Base-by-base conservation (phyloP, 2,113 vertebrate genomes). In the Passer montanus region DNA sequence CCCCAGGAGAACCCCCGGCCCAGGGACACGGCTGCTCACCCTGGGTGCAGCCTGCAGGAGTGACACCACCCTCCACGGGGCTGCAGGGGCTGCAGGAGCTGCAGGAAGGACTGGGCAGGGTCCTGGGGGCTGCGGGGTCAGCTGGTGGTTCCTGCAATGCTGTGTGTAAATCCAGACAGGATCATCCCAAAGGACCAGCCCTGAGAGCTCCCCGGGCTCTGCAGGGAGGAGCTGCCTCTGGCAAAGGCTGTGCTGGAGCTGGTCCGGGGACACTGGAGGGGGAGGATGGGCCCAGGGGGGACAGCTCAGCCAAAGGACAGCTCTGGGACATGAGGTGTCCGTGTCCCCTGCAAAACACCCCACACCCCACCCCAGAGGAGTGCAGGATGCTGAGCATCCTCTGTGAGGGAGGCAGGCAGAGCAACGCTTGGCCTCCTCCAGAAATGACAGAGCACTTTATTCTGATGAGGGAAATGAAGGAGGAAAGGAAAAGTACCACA, bases 401-500 rank as follows among this genome's bases (percentile, higher is more conserved):
- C 23, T 2, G 2, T 62, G 35, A 62, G 43, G 59, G 63, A 72
- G 28, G 77, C 8, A 60, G 75, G 87, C 84, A 62, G 46, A 93
- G 81, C 46, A 56, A 43, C 0, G 0, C 56, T 50, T 19, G 1
- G 35, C 64, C 47, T 83, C 53, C 91, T 88, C 89, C 91, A 64
- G 83, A 50, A 84, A 56, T 26, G 87, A 67, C n/a, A 11, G 63
- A 94, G 72, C 53, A 52, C 72, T 90, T 90, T 33, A 13, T 59
- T 59, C 70, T 50, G 62, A 26, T 18, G 84, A 76, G 80, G 47
- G 58, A 55, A 79, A 53, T 4, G 44, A 82, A 75, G 49, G 62
- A 85, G 75, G 83, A 67, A 72, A 91, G 87, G 89, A 81, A 87
- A 89, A 95, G 50, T 52, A 93, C 90, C 77, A 69, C 68, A 41